Evolutionary conservation across 2,888 invertebrate species (phyloP), one percentile per base, ranked within the genome.

Genomic region (Lissonota sp.): DNA sequence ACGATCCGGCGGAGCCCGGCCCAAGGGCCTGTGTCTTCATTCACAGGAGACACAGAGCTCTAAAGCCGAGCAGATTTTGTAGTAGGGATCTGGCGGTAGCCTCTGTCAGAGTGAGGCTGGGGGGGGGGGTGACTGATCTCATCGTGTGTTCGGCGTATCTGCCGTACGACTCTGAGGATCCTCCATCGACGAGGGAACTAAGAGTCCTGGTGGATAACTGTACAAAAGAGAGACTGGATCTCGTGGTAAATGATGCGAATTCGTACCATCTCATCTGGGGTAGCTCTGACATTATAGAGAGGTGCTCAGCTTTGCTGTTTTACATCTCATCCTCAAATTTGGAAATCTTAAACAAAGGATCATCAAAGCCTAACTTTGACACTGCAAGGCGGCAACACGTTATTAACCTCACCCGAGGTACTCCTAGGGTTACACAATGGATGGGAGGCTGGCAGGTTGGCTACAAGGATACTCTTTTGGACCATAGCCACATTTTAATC

Each of bases 341-440:
- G n/a, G n/a, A n/a, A n/a, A n/a, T n/a, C n/a, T n/a, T n/a, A n/a
- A n/a, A n/a, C n/a, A n/a, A n/a, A n/a, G n/a, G n/a, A n/a, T n/a
- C n/a, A n/a, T n/a, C n/a, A n/a, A n/a, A n/a, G 57, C 71, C 70
- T 1, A 80, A 78, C 8, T 78, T 80, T 12, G 58, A 66, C 10
- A 80, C 55, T 14, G 63, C 12, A 8, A 73, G 60, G n/a, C 81
- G 70, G 44, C 58, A 7, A 12, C 73, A 73, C 46, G 73, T 83
- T 39, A 60, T 44, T 4, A 64, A 44, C 63, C 39, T 78, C 6
- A 58, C 72, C 6, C 6, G 55, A 0, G 57, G 44, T 0, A 46
- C 49, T 7, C 53, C 46, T 3, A 51, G 5, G 4, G 37, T 58
- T 6, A 42, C 4, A 44, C 12, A 57, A 4, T 7, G 42, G 12